Base-by-base conservation (phyloP, 2,888 invertebrate species). In the Onchidella celtica region DNA sequence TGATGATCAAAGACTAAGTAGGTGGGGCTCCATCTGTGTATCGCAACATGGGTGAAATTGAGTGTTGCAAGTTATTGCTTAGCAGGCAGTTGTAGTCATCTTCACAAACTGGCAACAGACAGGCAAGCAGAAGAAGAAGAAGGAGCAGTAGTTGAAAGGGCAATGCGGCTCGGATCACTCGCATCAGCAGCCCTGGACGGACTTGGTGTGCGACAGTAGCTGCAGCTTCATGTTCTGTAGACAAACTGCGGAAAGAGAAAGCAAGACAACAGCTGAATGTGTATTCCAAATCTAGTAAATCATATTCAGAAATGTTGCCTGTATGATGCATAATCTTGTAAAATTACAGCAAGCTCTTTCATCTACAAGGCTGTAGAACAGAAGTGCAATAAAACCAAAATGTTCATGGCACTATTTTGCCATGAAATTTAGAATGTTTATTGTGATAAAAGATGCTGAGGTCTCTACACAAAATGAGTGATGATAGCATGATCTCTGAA, bases 1-100 rank as follows among this genome's bases (percentile, higher is more conserved):
- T n/a, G n/a, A n/a, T n/a, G n/a, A n/a, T n/a, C n/a, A n/a, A n/a
- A 47, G 17, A 17, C 47, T 47, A 73, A 2, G n/a, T 36, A 3
- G 99, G 98, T 82, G 98, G 99, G 72, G 98, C 97, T 85, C 98
- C 98, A 92, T 98, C 96, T 32, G 97, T 96, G 94, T 98, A 98
- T 82, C 96, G 95, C 88, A 98, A 95, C 94, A 97, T 96, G 63
- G 98, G 98, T 88, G 97, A 97, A 80, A 98, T 95, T 88, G 96
- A 96, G 88, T 96, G 95, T 29, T 96, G 96, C 89, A 97, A 95
- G 88, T 96, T 96, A 94, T 97, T 97, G 88, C 96, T 95, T 92
- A 98, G 95, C 93, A 96, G 96, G 93, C 97, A 97, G 85, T 96
- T 95, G 93, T 96, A 97, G 92, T 97, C 97, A 94, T 97, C 97